phyloP scores from a whole-genome alignment of 2,797 vertebrate genomes.

The Notolabrus celidotus region DNA sequence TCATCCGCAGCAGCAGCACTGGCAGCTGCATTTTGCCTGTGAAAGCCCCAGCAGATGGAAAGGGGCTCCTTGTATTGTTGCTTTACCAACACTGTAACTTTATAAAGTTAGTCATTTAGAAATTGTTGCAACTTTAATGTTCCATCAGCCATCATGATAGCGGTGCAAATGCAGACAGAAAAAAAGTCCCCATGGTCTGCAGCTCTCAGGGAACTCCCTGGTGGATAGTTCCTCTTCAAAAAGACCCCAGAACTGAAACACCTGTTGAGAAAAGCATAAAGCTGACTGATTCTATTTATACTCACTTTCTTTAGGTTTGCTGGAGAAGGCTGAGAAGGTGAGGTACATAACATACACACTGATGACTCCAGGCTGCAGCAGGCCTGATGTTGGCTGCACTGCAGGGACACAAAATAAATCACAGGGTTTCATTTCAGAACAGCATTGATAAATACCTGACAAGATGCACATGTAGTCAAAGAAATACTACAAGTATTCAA shows the following conservation, averaged over 20 bases:
- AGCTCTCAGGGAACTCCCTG: too few relatives aligned
- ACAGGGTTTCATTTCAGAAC: slow-evolving; percentile 1
- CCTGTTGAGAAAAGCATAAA: not conserved
- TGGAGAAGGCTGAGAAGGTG: slow-evolving; percentile 96
- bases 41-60: too few relatives aligned
- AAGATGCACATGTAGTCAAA: not conserved
- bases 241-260: not conserved
- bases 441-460: not conserved
- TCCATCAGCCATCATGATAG: too few relatives aligned
- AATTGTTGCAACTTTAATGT: too few relatives aligned
- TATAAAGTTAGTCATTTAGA: too few relatives aligned
- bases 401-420: slow-evolving; percentile 48
- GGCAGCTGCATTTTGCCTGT: too few relatives aligned
- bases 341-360: slow-evolving; percentile 98
- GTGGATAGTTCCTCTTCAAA: too few relatives aligned
- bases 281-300: slow-evolving; percentile 29
- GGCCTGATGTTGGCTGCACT: slow-evolving; percentile 95
- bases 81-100: too few relatives aligned
- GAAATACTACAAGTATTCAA: not conserved
- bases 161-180: too few relatives aligned
- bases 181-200: too few relatives aligned
- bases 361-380: slow-evolving; percentile 95
- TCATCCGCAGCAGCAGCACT: too few relatives aligned
- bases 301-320: slow-evolving; percentile 95
- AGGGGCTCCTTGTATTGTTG: too few relatives aligned